Percentiles rank a stretch among this genome's conserved stretches.
These are phyloP conservation scores for Pachyuromys duprasi DNA, from an alignment of 2,797 vertebrate species.

Conservation along the genomic window DNA sequence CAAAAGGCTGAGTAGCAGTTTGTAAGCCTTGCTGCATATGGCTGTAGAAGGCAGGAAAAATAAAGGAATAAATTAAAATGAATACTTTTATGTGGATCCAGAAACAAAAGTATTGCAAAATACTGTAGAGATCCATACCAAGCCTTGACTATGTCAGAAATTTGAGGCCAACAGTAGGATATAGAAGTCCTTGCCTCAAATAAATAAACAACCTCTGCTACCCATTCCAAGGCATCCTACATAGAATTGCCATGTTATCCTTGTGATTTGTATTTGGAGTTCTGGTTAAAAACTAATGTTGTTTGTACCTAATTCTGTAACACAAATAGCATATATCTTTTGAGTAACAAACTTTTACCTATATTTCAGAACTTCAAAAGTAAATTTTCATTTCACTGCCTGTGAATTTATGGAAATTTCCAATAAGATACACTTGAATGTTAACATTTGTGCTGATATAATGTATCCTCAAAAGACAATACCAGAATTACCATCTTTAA, in stretches of 20 bases:
- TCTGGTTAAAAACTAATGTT: constrained; percentile 19
- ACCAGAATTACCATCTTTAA: not conserved
- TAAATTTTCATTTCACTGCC: constrained; percentile 2
- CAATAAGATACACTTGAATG: constrained; percentile 15
- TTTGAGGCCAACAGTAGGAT: not conserved
- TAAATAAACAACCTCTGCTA: not conserved
- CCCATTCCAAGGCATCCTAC: not conserved
- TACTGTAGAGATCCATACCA: constrained; percentile 1
- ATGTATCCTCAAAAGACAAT: constrained; percentile 12
- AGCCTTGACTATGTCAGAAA: not conserved
- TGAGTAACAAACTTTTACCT: not conserved
- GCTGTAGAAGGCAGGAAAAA: constrained; percentile 53
- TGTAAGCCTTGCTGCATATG: constrained; percentile 48
- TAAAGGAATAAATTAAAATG: constrained; percentile 53
- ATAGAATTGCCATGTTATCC: not conserved
- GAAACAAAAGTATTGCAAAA: constrained; percentile 52
- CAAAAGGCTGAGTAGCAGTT: not conserved
- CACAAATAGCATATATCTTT: constrained; percentile 15
- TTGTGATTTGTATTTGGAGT: constrained; percentile 31
- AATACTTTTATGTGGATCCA: not conserved
- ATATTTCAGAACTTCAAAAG: constrained; percentile 43
- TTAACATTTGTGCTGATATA: constrained; percentile 1
- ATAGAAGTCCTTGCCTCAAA: not conserved
- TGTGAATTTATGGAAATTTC: constrained; percentile 10
- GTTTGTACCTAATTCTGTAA: not conserved